Conservation (phyloP, 1,140 invertebrate genomes). For the Wiebesia pumilae region DNA sequence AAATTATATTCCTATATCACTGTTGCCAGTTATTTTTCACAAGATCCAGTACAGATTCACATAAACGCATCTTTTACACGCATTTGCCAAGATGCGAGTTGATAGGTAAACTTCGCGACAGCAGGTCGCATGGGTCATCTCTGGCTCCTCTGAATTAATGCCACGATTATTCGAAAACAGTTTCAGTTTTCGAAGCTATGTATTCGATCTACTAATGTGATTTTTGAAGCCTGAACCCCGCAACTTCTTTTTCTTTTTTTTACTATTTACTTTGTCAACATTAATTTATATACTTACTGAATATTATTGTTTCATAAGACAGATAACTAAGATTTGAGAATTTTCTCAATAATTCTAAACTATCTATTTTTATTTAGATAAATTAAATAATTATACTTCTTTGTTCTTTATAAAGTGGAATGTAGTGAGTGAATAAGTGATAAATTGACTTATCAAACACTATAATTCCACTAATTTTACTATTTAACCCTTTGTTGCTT, state of each 20-base stretch:
- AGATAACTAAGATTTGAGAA: neutral
- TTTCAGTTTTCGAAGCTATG: neutral
- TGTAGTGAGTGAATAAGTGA: neutral
- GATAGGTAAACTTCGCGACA: slow-evolving; percentile 1
- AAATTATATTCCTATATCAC: slow-evolving; percentile 47
- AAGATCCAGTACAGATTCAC: neutral
- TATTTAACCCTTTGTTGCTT: neutral
- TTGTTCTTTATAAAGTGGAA: neutral
- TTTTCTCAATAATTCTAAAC: neutral
- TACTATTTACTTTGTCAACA: too few relatives aligned
- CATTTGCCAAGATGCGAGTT: neutral
- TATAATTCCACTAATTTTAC: neutral
- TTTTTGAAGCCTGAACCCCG: neutral
- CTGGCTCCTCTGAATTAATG: neutral
- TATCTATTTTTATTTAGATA: neutral
- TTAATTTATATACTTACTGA: neutral
- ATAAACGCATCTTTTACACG: neutral
- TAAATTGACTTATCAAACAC: neutral
- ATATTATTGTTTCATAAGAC: neutral
- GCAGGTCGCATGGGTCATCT: slow-evolving; percentile 16
- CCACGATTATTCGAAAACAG: slow-evolving; percentile 1
- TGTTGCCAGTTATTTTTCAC: slow-evolving; percentile 46
- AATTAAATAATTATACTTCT: neutral
- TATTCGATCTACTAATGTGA: neutral
- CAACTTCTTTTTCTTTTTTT: too few relatives aligned